Conservation (phyloP, 2,888 invertebrate genomes). For the Sminthurinus aureus region DNA sequence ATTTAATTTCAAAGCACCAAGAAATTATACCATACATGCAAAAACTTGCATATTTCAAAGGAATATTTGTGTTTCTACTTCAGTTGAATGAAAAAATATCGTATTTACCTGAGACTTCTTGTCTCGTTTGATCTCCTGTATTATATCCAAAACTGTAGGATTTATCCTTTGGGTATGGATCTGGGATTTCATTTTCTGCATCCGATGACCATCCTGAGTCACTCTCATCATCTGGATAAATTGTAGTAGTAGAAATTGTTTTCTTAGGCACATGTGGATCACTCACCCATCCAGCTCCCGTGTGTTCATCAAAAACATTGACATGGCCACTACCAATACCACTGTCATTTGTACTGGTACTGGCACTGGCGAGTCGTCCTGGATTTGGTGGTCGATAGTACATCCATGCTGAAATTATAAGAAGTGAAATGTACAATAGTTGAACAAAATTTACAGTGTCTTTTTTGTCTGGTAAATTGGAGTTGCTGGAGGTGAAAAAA, state of each 20-base stretch:
- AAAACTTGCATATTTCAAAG: too few relatives aligned
- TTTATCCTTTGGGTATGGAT: conserved; percentile 47
- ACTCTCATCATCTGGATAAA: background rate
- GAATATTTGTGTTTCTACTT: too few relatives aligned
- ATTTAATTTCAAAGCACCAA: too few relatives aligned
- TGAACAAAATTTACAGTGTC: too few relatives aligned
- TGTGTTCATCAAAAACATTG: background rate
- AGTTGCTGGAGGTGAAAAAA: too few relatives aligned
- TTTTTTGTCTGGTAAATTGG: too few relatives aligned
- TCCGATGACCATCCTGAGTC: conserved; percentile 4
- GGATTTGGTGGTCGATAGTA: conserved; percentile 45
- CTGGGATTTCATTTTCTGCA: conserved; percentile 9
- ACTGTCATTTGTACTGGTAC: background rate
- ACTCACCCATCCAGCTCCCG: background rate
- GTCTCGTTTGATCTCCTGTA: conserved; percentile 48
- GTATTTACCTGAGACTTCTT: conserved; percentile 42
- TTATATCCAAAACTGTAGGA: conserved; percentile 56
- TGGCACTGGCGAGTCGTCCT: conserved; percentile 14
- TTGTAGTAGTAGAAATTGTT: background rate
- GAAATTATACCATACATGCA: too few relatives aligned
- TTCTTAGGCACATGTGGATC: background rate
- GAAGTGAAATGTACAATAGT: too few relatives aligned
- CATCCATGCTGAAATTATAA: conserved; percentile 41
- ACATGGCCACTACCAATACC: background rate
- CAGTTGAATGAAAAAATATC: too few relatives aligned